Base-by-base conservation (phyloP, 1,140 invertebrate genomes). In the Drosophila ironensis region DNA sequence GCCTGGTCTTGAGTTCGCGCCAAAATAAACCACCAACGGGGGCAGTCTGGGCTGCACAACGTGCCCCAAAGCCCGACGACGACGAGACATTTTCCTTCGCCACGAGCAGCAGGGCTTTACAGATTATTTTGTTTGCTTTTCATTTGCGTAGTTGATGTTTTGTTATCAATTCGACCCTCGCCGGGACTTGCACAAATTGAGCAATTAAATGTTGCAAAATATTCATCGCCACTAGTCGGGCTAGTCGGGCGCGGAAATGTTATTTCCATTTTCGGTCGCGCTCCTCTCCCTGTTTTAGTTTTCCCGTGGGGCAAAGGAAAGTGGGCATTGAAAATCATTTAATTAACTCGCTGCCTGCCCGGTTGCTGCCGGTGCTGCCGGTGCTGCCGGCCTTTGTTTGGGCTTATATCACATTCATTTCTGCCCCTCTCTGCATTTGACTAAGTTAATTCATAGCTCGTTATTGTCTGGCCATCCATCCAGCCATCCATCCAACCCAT, bases 291-390 rank as follows among this genome's bases (percentile, higher is more conserved):
- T 30, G 38, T 44, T 20, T 3, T 30, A 41, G 41, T 63, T 28
- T 46, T 47, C 24, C 30, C 57, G 25, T 47, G 56, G 44, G 71
- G 51, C 59, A 56, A 77, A 73, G 59, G 72, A 82, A 82, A 82
- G 72, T 82, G 71, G 47, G 53, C 72, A 84, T 84, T 84, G 68
- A 59, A 76, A 76, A 82, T 82, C 77, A 81, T 81, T 81, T 81
- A 81, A 81, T 81, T 81, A 82, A 81, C 77, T 82, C 59, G 60
- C 45, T 45, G 46, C 24, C 53, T 20, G 16, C 41, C 48, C 22
- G 8, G n/a, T 50, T 46, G 38, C n/a, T 41, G 42, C 22, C 47
- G 40, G 41, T 17, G 46, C 25, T 22, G 33, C 27, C 53, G 50
- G 30, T 72, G 54, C 5, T 30, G 25, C n/a, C n/a, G n/a, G 51